Evolutionary conservation across 2,113 vertebrate species (phyloP).

Genomic region (Lepisosteus osseus): DNA sequence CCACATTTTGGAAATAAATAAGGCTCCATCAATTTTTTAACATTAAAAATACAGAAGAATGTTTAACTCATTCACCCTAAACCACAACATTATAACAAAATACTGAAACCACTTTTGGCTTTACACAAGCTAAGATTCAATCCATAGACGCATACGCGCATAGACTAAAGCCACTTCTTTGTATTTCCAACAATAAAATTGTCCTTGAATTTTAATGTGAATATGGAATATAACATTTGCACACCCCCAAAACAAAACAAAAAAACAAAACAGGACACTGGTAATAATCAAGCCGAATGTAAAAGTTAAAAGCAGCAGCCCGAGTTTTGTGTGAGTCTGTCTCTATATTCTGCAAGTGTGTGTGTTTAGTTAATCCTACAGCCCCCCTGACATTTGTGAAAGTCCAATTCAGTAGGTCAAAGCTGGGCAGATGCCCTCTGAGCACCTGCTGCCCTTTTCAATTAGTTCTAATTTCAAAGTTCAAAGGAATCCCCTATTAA

Average conservation of each 20-base stretch:
- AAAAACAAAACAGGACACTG: background rate
- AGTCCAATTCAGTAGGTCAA: too few species aligned
- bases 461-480: background rate
- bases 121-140: background rate
- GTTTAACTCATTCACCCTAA: conserved; percentile 8
- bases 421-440: too few species aligned
- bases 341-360: too few species aligned
- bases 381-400: too few species aligned
- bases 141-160: background rate
- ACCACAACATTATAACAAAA: conserved; percentile 18
- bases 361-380: too few species aligned
- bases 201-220: background rate
- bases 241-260: background rate
- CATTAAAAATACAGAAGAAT: conserved; percentile 11
- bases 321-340: too few species aligned
- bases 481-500: background rate
- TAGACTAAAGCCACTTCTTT: background rate
- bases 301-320: background rate
- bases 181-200: conserved; percentile 1
- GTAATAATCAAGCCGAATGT: background rate
- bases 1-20: conserved; percentile 12
- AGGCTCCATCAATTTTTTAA: conserved; percentile 2
- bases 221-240: background rate
- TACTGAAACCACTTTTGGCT: conserved; percentile 19
- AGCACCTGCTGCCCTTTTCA: background rate